Percentiles rank a stretch among this genome's conserved stretches.
Conservation (phyloP, 2,113 vertebrate species). For the Rhinogobius similis region DNA sequence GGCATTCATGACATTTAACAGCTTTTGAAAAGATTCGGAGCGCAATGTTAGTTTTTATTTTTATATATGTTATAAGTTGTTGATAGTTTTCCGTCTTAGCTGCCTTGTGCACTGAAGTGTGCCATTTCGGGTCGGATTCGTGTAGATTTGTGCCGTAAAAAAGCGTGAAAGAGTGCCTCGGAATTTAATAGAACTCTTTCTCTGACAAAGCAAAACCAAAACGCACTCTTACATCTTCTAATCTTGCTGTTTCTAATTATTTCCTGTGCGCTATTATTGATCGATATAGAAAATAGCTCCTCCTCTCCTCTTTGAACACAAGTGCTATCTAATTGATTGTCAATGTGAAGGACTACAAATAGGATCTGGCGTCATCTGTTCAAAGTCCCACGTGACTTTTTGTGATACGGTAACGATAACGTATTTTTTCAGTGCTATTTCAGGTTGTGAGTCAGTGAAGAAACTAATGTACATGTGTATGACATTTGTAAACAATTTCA, state of each 20-base stretch:
- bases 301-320: slow-evolving; percentile 34
- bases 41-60: slow-evolving; percentile 27
- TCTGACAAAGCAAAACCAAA: slow-evolving; percentile 65
- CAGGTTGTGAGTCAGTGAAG: slow-evolving; percentile 57
- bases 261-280: slow-evolving; percentile 21
- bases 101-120: slow-evolving; percentile 50
- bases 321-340: slow-evolving; percentile 28
- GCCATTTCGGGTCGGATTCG: slow-evolving; percentile 25
- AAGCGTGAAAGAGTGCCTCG: slow-evolving; percentile 28
- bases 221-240: slow-evolving; percentile 19
- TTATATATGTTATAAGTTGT: slow-evolving; percentile 27
- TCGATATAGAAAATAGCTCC: slow-evolving; percentile 10
- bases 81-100: slow-evolving; percentile 47
- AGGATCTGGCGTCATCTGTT: slow-evolving; percentile 24
- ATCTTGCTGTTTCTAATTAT: slow-evolving; percentile 19
- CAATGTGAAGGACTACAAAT: slow-evolving; percentile 19
- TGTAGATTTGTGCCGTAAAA: slow-evolving; percentile 6
- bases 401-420: slow-evolving; percentile 4
- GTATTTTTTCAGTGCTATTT: slow-evolving; percentile 58
- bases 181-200: slow-evolving; percentile 32
- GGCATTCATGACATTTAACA: slow-evolving; percentile 36
- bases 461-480: slow-evolving; percentile 58
- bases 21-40: slow-evolving; percentile 24
- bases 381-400: slow-evolving; percentile 19
- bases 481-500: slow-evolving; percentile 54